Conservation (phyloP, 2,888 invertebrate species). For the Hylaea fasciaria region DNA sequence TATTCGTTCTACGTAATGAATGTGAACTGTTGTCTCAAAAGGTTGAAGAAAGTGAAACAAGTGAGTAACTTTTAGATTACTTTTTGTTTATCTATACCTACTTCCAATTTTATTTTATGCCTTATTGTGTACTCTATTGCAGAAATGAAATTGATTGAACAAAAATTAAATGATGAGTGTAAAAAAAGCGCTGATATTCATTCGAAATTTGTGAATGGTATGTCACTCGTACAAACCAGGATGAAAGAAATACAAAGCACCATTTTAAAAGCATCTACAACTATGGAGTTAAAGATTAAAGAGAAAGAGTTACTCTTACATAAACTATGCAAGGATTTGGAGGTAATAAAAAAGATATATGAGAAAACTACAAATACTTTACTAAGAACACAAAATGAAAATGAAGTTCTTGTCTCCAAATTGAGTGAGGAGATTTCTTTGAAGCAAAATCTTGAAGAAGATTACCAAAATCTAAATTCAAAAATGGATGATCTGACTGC, state of each 20-base stretch:
- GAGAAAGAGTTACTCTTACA: conserved; percentile 49
- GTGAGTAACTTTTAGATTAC: conserved; percentile 43
- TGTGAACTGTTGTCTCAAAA: conserved; percentile 43
- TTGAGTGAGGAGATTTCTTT: conserved; percentile 47
- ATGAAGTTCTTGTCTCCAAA: conserved; percentile 44
- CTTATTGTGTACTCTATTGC: neutral
- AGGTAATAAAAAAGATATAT: conserved; percentile 44
- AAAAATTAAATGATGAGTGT: conserved; percentile 48
- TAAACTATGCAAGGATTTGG: conserved; percentile 49
- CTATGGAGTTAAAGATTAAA: conserved; percentile 37
- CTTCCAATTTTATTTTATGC: too few species aligned
- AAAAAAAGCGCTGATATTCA: conserved; percentile 48
- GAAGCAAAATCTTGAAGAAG: conserved; percentile 53
- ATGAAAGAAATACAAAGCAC: conserved; percentile 53
- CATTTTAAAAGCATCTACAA: conserved; percentile 46
- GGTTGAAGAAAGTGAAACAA: conserved; percentile 46
- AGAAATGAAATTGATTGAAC: neutral
- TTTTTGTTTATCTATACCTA: neutral
- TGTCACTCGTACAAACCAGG: conserved; percentile 48
- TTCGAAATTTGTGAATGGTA: conserved; percentile 47
- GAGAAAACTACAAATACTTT: conserved; percentile 32
- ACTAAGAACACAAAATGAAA: conserved; percentile 42
- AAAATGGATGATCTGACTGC: conserved; percentile 44
- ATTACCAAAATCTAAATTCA: conserved; percentile 52
- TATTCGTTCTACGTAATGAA: conserved; percentile 46